These are phyloP conservation scores for Hypsibius dujardini DNA, from an alignment of 1,140 invertebrate species.

Conservation along the genomic window DNA sequence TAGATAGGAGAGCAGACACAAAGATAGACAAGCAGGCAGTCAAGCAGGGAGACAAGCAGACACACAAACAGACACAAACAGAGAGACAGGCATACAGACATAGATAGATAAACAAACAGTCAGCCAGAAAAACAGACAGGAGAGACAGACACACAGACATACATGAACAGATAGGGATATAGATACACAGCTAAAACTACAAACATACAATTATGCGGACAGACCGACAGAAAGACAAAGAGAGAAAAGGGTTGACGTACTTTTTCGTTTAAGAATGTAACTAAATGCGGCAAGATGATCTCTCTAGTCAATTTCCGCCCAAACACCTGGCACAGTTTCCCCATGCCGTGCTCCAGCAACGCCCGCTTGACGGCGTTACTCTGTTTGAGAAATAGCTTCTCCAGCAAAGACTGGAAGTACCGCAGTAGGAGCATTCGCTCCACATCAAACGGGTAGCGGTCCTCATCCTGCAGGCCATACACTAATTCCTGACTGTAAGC, in stretches of 20 bases:
- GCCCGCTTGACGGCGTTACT: constrained; percentile 68
- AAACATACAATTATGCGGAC: too few species aligned
- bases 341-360: constrained; percentile 70
- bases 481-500: neutral
- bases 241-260: constrained; percentile 24
- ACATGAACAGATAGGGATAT: too few species aligned
- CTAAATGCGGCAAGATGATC: constrained; percentile 69
- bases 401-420: constrained; percentile 10
- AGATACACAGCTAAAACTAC: too few species aligned
- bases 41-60: too few species aligned
- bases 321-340: constrained; percentile 78
- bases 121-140: too few species aligned
- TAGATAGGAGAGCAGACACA: too few species aligned
- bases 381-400: neutral
- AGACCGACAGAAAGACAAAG: too few species aligned
- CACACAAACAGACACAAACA: too few species aligned
- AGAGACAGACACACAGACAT: too few species aligned
- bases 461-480: constrained; percentile 3
- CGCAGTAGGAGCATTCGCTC: neutral
- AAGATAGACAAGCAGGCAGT: too few species aligned
- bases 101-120: too few species aligned
- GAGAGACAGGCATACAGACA: too few species aligned
- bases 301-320: constrained; percentile 69
- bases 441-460: constrained; percentile 13
- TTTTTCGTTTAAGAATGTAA: constrained; percentile 92